Evolutionary conservation across 2,113 vertebrate species (phyloP).

Genomic region (Accipiter virgatus): DNA sequence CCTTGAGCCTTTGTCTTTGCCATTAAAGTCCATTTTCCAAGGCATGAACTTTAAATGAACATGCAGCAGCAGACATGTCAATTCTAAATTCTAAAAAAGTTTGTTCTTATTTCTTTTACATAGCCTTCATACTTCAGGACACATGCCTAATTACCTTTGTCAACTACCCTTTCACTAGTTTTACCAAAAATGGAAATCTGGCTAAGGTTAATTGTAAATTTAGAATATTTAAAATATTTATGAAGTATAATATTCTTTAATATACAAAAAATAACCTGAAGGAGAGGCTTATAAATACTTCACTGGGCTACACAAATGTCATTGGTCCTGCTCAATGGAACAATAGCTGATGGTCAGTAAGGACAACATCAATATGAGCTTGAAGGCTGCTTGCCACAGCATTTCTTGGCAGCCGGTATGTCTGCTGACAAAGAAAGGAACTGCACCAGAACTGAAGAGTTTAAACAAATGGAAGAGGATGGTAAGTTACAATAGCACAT

Average conservation of each 20-base stretch:
- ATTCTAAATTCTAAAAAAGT: not conserved
- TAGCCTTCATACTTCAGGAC: not conserved
- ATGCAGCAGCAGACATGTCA: not conserved
- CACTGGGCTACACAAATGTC: not conserved
- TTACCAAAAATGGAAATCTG: not conserved
- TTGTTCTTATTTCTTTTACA: not conserved
- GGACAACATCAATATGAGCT: not conserved
- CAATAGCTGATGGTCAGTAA: not conserved
- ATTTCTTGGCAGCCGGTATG: not conserved
- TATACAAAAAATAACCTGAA: not conserved
- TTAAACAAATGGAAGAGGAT: not conserved
- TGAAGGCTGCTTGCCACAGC: not conserved
- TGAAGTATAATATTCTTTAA: not conserved
- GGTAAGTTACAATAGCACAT: rapidly evolving
- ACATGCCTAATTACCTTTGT: not conserved
- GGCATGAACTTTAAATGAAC: not conserved
- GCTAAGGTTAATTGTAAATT: not conserved
- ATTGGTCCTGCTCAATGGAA: not conserved
- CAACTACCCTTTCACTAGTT: not conserved
- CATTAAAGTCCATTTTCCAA: not conserved
- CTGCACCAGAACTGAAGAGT: not conserved
- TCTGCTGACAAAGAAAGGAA: not conserved
- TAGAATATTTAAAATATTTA: not conserved
- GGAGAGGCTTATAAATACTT: not conserved
- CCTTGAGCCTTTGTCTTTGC: not conserved